Evolutionary conservation across 1,140 invertebrate species (phyloP), one percentile per base, ranked within the genome.

Genomic region (Dendroctonus ponderosae): DNA sequence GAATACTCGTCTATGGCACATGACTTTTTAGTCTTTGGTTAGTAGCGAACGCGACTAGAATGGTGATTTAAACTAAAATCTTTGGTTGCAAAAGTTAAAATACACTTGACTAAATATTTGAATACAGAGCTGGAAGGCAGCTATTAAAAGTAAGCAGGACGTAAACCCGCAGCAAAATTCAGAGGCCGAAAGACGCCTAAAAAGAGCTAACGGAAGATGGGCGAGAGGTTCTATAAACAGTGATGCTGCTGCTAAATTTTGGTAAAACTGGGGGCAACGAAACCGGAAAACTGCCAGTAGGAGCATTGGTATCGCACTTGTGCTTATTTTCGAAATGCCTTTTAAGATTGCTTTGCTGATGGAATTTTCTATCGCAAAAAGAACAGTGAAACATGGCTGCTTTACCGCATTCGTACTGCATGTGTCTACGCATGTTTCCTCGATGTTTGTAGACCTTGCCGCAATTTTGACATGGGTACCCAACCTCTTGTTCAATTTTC

Each of bases 371-470:
- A 49, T 74, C 75, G 75, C 80, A 82, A 72, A 77, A 74, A 44
- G 77, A 70, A 66, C 81, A 82, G 46, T 79, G 72, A 70, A 80
- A 82, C 62, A 78, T 79, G 42, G 80, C 76, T 37, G 77, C 73
- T 71, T 79, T 81, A 53, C 79, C 79, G 70, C 80, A 83, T 57
- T 81, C 79, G 68, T 80, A 78, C 7, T 78, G 72, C 56, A 78
- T 70, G 67, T 80, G 79, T 53, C 79, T 76, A 68, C 37, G 80
- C 80, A 69, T 79, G 76, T 77, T 81, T 80, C 81, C 81, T 63
- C 79, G 81, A 66, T 83, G 80, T 67, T 82, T 83, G 76, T 85
- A 85, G 62, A 77, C 70, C 62, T 76, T 79, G 40, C 74, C 75
- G 70, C 81, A 82, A 42, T 76, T 76, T 56, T 37, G 61, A 67